These are phyloP conservation scores for Cactoblastis cactorum DNA, from an alignment of 2,888 invertebrate genomes.

Conservation along the genomic window DNA sequence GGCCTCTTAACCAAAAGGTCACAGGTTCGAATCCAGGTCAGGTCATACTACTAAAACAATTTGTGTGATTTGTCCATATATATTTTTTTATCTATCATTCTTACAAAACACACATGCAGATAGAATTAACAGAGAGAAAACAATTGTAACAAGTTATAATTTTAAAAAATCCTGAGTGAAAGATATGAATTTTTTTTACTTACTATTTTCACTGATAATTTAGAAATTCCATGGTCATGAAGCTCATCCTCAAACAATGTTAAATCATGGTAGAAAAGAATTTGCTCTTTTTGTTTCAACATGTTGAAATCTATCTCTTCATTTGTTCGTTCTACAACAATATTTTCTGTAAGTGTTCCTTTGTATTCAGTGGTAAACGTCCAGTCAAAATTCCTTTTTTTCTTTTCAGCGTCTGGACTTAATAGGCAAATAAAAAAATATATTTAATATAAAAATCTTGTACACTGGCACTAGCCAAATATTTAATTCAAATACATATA, in stretches of 20 bases:
- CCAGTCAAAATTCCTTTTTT: slow-evolving; percentile 97
- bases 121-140: too few species aligned
- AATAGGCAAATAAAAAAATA: slow-evolving; percentile 27
- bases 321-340: slow-evolving; percentile 81
- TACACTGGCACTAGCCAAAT: too few species aligned
- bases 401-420: slow-evolving; percentile 87
- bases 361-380: slow-evolving; percentile 96
- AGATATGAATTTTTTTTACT: too few species aligned
- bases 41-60: too few species aligned
- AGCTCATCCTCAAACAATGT: slow-evolving; percentile 98
- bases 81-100: too few species aligned
- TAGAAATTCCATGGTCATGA: slow-evolving; percentile 97
- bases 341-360: slow-evolving; percentile 85
- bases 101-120: too few species aligned
- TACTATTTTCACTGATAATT: slow-evolving; percentile 95
- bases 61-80: too few species aligned
- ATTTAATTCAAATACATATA: too few species aligned
- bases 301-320: slow-evolving; percentile 92
- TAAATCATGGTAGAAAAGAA: slow-evolving; percentile 95
- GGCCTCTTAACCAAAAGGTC: too few species aligned
- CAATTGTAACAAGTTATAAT: too few species aligned
- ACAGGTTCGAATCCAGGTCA: too few species aligned
- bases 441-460: not conserved
- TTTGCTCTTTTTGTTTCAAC: slow-evolving; percentile 92
- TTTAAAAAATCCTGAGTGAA: too few species aligned